Evolutionary conservation across 2,113 vertebrate genomes (phyloP), one percentile per base, ranked within the genome.

Genomic region (Taxidea taxus): DNA sequence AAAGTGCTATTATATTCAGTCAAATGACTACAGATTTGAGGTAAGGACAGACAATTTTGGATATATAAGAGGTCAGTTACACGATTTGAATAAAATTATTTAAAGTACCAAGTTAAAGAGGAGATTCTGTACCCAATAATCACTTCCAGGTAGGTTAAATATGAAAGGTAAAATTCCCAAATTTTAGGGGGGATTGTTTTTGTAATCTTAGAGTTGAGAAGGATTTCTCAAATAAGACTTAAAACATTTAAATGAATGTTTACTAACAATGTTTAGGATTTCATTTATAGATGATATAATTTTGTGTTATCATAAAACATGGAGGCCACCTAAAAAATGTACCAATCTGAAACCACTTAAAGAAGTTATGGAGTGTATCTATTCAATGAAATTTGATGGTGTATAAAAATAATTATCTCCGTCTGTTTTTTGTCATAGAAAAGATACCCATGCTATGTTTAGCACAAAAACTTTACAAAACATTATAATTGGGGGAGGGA

Each of bases 101-200:
- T 91, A 31, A 90, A 95, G 9, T 85, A 21, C 31, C 62, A 91
- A 85, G 34, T 90, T 44, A 93, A 75, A 60, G 6, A 68, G 11
- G 6, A n/a, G 47, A 87, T 25, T 92, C 20, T 87, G 2, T 62
- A 88, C 1, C 1, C 23, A 21, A 29, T 68, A 87, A 82, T 86
- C 47, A 49, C 0, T 94, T 91, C n/a, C 4, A 93, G 37, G 27
- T 84, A 80, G 44, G 68, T 60, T 95, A 83, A 54, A 87, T 62
- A 20, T 78, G 78, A 94, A 88, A 89, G 42, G 4, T 37, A 86
- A 62, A 96, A 94, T 92, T 95, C 42, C 21, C 56, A 11, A 89
- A 82, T 85, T 56, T 94, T 85, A 85, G 29, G 21, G 3, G 5
- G 3, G 5, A 66, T 25, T 39, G 31, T 82, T 13, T 93, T 78